Evolutionary conservation across 2,797 vertebrate genomes (phyloP), one percentile per base, ranked within the genome.

Genomic region (Vultur gryphus): DNA sequence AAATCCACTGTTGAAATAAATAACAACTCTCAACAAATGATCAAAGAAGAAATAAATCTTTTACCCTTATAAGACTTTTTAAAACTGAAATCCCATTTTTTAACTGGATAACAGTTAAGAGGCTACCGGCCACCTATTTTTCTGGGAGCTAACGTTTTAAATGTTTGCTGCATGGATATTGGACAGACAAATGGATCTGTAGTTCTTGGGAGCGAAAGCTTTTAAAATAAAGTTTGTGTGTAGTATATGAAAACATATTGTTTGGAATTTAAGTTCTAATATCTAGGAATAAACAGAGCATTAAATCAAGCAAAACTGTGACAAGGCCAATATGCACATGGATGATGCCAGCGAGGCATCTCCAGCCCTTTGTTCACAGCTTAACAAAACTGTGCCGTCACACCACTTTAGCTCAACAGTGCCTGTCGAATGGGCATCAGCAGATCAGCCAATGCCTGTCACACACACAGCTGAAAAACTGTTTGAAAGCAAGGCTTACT

Each of bases 361-460:
- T 98, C 98, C 97, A 98, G 97, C 98, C 98, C 98, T 99, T 99
- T 99, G 99, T 99, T 99, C 99, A 98, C 98, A 98, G 99, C 99
- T 99, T 99, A 99, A 99, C 99, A 99, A 99, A 99, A 99, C 99
- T 99, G 98, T 98, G 98, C 99, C 98, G 99, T 99, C 99, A 99
- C 99, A 99, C 99, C 98, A 98, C 99, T 99, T 99, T 98, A 99
- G 98, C 98, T 99, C 99, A 99, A 99, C 99, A 98, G 98, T 97
- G 99, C 98, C 98, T 99, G 99, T 99, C 98, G 98, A 99, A 99
- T 98, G 98, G 99, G 98, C 99, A 99, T 99, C 99, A 99, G 98
- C 98, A 98, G 98, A 98, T 98, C 98, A 98, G 98, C 98, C 99
- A 98, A 98, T 97, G 98, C 98, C 98, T 99, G 98, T 99, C 98